These are phyloP conservation scores for Cephalopachus bancanus DNA, from an alignment of 2,797 vertebrate species.

Conservation along the genomic window DNA sequence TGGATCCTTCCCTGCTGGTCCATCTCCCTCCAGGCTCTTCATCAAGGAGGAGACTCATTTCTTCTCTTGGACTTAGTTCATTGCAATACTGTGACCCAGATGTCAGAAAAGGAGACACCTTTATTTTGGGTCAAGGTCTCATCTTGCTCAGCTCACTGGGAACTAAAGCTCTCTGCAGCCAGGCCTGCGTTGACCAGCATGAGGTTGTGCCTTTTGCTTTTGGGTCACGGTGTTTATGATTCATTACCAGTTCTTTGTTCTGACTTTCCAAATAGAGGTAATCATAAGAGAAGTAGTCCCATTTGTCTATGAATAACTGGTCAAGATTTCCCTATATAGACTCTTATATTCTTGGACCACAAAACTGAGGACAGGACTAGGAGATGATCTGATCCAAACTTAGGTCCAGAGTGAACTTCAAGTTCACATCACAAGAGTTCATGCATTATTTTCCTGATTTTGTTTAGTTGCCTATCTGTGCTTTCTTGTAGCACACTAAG, in stretches of 20 bases:
- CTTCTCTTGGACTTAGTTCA: background rate
- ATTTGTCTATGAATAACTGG: background rate
- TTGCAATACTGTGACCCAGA: background rate
- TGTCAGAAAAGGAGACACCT: background rate
- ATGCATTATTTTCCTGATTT: background rate
- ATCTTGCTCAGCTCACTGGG: background rate
- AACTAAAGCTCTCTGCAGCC: background rate
- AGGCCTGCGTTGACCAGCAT: accelerated
- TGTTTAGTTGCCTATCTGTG: background rate
- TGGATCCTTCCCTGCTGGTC: accelerated
- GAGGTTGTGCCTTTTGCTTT: too few species aligned
- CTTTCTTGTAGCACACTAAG: background rate
- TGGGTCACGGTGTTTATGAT: accelerated
- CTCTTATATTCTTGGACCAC: background rate
- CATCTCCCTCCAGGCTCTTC: background rate
- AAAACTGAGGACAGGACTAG: background rate
- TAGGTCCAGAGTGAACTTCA: background rate
- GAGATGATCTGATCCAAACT: background rate
- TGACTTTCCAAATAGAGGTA: background rate
- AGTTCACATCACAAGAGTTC: background rate
- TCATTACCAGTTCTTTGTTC: background rate
- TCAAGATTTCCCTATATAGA: background rate
- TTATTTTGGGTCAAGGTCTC: background rate
- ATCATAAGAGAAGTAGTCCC: background rate
- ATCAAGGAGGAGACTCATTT: background rate